Conservation (phyloP, 2,797 vertebrate genomes). For the Sebastes nivosus region DNA sequence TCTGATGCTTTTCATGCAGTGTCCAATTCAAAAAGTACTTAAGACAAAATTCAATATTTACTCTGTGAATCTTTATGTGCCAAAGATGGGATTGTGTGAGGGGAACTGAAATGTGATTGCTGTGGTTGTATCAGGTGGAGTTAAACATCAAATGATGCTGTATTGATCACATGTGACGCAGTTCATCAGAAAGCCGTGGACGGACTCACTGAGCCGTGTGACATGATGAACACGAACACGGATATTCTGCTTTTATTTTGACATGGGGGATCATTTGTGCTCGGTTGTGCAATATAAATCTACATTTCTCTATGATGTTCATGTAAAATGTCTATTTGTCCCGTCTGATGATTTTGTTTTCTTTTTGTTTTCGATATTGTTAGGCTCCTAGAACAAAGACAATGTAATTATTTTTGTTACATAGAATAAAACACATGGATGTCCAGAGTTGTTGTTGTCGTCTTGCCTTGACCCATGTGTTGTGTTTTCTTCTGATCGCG, state of each 20-base stretch:
- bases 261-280: slow-evolving; percentile 66
- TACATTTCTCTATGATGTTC: slow-evolving; percentile 68
- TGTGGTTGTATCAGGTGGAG: slow-evolving; percentile 14
- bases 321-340: slow-evolving; percentile 71
- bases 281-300: slow-evolving; percentile 73
- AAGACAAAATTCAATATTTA: neutral
- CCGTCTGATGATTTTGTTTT: slow-evolving; percentile 50
- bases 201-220: slow-evolving; percentile 23
- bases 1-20: neutral
- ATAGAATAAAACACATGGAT: slow-evolving; percentile 85
- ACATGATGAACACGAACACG: slow-evolving; percentile 37
- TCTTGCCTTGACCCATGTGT: neutral
- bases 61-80: slow-evolving; percentile 28
- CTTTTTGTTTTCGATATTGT: slow-evolving; percentile 67
- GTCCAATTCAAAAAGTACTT: neutral
- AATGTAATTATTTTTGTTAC: slow-evolving; percentile 88
- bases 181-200: slow-evolving; percentile 2
- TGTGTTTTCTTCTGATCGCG: neutral
- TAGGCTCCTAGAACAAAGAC: slow-evolving; percentile 78
- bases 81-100: slow-evolving; percentile 35
- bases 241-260: slow-evolving; percentile 33
- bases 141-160: slow-evolving; percentile 4
- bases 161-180: slow-evolving; percentile 26
- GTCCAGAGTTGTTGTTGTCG: slow-evolving; percentile 51
- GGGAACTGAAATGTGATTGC: neutral